Base-by-base conservation (phyloP, 2,888 invertebrate species). In the Calameuta pallipes region DNA sequence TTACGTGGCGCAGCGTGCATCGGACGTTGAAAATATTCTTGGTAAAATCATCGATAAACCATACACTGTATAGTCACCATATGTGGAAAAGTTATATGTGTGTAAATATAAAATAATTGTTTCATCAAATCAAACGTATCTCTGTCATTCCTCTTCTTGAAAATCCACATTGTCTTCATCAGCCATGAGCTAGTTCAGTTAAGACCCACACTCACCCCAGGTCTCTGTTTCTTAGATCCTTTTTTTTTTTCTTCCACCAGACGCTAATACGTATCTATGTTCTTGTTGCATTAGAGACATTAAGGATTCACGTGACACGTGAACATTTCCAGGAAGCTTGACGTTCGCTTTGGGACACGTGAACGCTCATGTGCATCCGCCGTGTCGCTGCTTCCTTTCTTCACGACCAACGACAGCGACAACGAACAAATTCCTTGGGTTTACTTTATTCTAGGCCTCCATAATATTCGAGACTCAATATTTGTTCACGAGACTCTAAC, bases 301-400 rank as follows among this genome's bases (percentile, higher is more conserved):
- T 71, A 34, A 71, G 71, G 71, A 71, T 71, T 71, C 71, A 71
- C 71, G 71, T 11, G 71, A 71, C 71, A 71, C 71, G 15, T 34
- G 71, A 34, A 71, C 34, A 23, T 71, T 71, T 71, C 71, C 71
- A 71, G 71, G 71, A 71, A 71, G 15, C 71, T 56, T 23, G 56
- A 23, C 56, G 56, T 23, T 56, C 56, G 56, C 56, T 56, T 30
- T 0, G 13, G 73, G 78, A 74, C 75, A 79, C 82, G 79, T 82
- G 79, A 82, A 82, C 81, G 82, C 78, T 79, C 83, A 75, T 83
- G 85, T 56, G 77, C 86, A 83, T 73, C 74, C 80, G 78, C 81
- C 84, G 78, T 80, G 75, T 83, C 86, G 83, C 82, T 81, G 83
- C 84, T 85, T 86, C 85, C 85, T 86, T 80, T 81, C 81, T 85